These are phyloP conservation scores for Ochropleura leucogaster DNA, from an alignment of 2,888 invertebrate genomes.

Conservation along the genomic window DNA sequence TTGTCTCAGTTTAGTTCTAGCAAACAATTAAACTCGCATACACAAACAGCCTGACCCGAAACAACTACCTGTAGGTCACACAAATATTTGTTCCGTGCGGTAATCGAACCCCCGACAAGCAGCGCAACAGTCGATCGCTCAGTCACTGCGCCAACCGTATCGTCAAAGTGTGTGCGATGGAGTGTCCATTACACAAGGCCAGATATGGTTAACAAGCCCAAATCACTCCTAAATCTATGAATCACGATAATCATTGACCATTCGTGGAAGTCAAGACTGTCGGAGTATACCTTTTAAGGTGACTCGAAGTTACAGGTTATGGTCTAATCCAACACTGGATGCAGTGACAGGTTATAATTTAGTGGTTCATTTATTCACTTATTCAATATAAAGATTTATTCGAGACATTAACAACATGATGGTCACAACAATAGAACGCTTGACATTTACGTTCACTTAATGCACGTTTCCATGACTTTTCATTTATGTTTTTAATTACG, in stretches of 20 bases:
- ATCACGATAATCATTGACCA: neutral
- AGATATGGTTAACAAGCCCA: neutral
- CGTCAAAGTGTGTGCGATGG: too few species aligned
- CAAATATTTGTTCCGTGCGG: too few species aligned
- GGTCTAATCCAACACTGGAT: constrained; percentile 2
- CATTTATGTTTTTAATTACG: neutral
- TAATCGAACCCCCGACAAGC: too few species aligned
- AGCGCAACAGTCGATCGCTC: too few species aligned
- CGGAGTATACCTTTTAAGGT: neutral
- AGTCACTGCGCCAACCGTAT: too few species aligned
- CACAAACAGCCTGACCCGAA: too few species aligned
- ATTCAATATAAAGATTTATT: constrained; percentile 8
- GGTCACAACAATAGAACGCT: constrained; percentile 4
- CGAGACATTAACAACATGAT: constrained; percentile 17
- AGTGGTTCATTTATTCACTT: neutral
- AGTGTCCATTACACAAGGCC: neutral
- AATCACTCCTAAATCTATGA: neutral
- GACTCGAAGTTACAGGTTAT: constrained; percentile 21
- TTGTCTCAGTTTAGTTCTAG: too few species aligned
- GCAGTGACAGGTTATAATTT: constrained; percentile 30
- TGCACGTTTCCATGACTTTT: constrained; percentile 26
- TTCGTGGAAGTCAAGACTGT: neutral
- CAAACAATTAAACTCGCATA: too few species aligned
- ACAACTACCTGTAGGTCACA: too few species aligned
- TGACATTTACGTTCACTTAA: constrained; percentile 28